These are phyloP conservation scores for Gymnopithys bicolor DNA, from an alignment of 2,797 vertebrate species.

Conservation along the genomic window DNA sequence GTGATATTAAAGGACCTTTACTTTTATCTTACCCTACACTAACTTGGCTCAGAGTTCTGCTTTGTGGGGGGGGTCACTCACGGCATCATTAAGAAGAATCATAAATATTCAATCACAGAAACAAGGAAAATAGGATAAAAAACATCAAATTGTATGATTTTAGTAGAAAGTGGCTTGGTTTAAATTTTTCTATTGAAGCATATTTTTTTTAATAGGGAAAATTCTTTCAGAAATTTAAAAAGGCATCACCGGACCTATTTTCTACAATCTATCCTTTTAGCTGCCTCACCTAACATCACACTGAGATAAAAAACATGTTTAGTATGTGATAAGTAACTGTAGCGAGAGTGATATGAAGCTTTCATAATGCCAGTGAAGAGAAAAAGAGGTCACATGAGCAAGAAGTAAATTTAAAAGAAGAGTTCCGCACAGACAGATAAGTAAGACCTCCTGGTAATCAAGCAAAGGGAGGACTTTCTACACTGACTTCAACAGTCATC, in stretches of 20 bases:
- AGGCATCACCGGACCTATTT: not conserved
- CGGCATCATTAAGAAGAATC: not conserved
- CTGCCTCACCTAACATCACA: not conserved
- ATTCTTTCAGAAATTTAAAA: not conserved
- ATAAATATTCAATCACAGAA: not conserved
- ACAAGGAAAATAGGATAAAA: not conserved
- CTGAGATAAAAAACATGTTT: not conserved
- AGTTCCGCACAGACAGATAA: not conserved
- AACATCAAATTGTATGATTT: not conserved
- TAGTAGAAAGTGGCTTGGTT: not conserved
- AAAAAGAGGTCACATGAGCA: not conserved
- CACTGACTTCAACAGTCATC: not conserved
- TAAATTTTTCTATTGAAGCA: not conserved
- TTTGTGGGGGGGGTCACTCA: too few species aligned
- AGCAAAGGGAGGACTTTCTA: not conserved
- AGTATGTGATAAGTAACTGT: not conserved
- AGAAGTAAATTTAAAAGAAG: not conserved
- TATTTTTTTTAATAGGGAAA: not conserved
- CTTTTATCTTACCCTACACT: too few species aligned
- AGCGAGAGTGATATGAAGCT: not conserved
- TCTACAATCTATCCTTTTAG: not conserved
- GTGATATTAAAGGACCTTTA: too few species aligned
- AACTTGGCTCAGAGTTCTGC: too few species aligned
- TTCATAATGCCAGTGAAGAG: not conserved
- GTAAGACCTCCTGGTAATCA: not conserved